Conservation (phyloP, 2,888 invertebrate species). For the Pollenia griseotomentosa region DNA sequence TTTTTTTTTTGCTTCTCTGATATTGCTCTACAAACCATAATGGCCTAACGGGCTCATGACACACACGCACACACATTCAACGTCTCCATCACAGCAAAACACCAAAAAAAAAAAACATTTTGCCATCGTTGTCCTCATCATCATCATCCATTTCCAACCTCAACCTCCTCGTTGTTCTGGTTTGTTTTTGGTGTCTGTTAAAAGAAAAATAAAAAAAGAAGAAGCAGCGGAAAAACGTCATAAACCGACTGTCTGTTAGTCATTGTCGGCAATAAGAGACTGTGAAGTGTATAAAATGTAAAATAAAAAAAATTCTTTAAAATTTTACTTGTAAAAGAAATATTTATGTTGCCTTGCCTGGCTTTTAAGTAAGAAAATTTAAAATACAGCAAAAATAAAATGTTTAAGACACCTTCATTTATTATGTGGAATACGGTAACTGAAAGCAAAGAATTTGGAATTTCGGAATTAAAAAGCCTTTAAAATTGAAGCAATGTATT, state of each 20-base stretch:
- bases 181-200: conserved; percentile 42
- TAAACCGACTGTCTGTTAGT: conserved; percentile 51
- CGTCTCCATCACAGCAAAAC: conserved; percentile 41
- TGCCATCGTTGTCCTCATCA: conserved; percentile 15
- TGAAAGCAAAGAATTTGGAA: neutral
- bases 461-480: neutral
- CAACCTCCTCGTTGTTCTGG: neutral
- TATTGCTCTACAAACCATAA: conserved; percentile 57
- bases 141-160: conserved; percentile 26
- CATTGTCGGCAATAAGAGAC: conserved; percentile 46
- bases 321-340: neutral
- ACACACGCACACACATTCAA: conserved; percentile 28
- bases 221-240: conserved; percentile 22
- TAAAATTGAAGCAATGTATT: too few relatives aligned
- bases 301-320: neutral
- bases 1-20: neutral
- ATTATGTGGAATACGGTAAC: neutral
- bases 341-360: neutral
- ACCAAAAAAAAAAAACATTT: conserved; percentile 1
- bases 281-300: conserved; percentile 37
- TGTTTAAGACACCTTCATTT: conserved; percentile 33
- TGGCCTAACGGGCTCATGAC: conserved; percentile 64
- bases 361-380: neutral
- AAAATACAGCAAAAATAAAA: neutral
- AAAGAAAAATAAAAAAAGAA: neutral